These are phyloP conservation scores for Camelus bactrianus DNA, from an alignment of 2,113 vertebrate species.

Conservation along the genomic window DNA sequence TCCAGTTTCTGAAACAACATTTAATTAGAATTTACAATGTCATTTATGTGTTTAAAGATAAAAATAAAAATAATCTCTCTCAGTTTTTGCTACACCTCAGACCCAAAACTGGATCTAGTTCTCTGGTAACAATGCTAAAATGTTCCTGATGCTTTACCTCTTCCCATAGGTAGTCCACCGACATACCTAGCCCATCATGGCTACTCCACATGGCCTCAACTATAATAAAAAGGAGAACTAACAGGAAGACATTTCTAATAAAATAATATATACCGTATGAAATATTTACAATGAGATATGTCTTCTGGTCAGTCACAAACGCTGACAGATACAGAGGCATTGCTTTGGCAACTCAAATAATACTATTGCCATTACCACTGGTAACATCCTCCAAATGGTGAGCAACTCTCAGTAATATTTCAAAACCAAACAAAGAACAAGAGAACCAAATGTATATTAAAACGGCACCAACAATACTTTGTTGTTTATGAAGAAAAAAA, in stretches of 20 bases:
- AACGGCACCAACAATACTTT: not conserved
- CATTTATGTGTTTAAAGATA: not conserved
- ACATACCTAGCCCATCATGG: not conserved
- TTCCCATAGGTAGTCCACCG: not conserved
- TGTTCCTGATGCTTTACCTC: not conserved
- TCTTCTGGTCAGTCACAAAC: not conserved
- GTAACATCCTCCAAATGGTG: not conserved
- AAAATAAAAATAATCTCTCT: not conserved
- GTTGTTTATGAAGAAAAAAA: not conserved
- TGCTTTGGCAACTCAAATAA: not conserved
- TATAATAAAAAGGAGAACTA: not conserved
- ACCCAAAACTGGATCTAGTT: not conserved
- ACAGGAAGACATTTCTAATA: not conserved
- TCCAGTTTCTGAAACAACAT: not conserved
- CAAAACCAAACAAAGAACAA: not conserved
- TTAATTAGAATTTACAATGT: not conserved
- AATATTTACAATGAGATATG: not conserved
- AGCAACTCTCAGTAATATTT: not conserved
- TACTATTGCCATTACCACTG: rapidly evolving
- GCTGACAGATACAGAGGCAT: not conserved
- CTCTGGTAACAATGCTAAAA: not conserved
- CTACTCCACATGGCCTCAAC: not conserved
- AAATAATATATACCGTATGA: not conserved
- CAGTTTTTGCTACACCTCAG: not conserved
- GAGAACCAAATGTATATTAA: not conserved